Evolutionary conservation across 2,888 invertebrate genomes (phyloP).

Genomic region (Agonopterix arenella): DNA sequence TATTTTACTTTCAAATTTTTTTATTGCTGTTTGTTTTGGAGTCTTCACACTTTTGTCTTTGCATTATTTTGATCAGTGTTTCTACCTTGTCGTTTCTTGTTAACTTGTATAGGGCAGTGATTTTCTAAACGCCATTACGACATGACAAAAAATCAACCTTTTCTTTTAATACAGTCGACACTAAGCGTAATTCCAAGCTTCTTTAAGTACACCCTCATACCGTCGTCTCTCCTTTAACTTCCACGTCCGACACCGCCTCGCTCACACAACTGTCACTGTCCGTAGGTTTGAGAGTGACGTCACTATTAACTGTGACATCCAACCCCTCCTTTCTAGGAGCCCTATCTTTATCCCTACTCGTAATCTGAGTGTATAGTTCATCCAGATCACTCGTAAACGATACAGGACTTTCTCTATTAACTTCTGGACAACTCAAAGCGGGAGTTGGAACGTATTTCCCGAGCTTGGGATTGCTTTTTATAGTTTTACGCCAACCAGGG

Average conservation of each 20-base stretch:
- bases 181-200: slow-evolving; percentile 4
- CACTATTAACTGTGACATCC: slow-evolving; percentile 62
- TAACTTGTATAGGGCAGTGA: too few species aligned
- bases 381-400: slow-evolving; percentile 78
- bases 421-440: slow-evolving; percentile 64
- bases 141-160: not conserved
- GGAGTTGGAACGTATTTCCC: slow-evolving; percentile 63
- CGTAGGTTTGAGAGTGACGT: slow-evolving; percentile 56
- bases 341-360: slow-evolving; percentile 59
- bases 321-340: slow-evolving; percentile 41
- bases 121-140: not conserved
- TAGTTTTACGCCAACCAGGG: slow-evolving; percentile 69
- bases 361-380: slow-evolving; percentile 83
- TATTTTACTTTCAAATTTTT: too few species aligned
- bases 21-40: too few species aligned
- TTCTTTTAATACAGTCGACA: slow-evolving; percentile 1
- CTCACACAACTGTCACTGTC: slow-evolving; percentile 72
- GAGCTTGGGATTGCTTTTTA: slow-evolving; percentile 57
- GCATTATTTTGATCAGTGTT: too few species aligned
- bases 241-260: slow-evolving; percentile 60
- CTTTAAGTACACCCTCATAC: slow-evolving; percentile 28
- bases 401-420: slow-evolving; percentile 61
- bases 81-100: too few species aligned
- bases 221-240: slow-evolving; percentile 56
- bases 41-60: too few species aligned